These are phyloP conservation scores for Coranthus polyacanthus DNA, from an alignment of 2,797 vertebrate genomes.

Conservation along the genomic window DNA sequence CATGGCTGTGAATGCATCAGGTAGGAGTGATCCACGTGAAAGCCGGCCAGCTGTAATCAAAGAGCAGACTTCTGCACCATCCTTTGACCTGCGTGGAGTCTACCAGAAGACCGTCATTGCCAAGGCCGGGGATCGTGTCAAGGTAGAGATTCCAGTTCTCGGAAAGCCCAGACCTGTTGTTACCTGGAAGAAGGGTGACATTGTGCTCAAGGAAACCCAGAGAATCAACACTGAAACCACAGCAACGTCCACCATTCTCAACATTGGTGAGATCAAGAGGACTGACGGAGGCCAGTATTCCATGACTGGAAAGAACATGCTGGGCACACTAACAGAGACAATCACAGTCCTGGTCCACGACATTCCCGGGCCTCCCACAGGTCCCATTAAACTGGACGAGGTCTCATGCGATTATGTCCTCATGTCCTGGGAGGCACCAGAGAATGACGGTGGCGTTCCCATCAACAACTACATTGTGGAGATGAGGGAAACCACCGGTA, in stretches of 20 bases:
- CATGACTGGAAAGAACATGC: constrained; percentile 93
- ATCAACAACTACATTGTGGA: constrained; percentile 98
- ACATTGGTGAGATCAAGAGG: constrained; percentile 91
- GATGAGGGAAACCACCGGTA: constrained; percentile 97
- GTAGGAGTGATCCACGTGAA: constrained; percentile 96
- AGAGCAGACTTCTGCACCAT: constrained; percentile 93
- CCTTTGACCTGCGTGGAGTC: constrained; percentile 93
- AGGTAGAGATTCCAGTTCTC: constrained; percentile 97
- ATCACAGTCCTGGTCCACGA: constrained; percentile 96
- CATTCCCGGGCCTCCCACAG: constrained; percentile 95
- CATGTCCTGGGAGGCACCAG: constrained; percentile 96
- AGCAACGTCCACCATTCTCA: constrained; percentile 93
- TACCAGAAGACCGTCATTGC: constrained; percentile 95
- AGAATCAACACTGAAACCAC: constrained; percentile 95
- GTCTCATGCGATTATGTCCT: constrained; percentile 95
- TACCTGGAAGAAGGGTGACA: constrained; percentile 95
- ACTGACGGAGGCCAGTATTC: constrained; percentile 93
- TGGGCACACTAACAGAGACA: constrained; percentile 92
- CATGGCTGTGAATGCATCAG: constrained; percentile 97
- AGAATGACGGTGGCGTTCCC: constrained; percentile 96
- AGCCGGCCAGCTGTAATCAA: constrained; percentile 94
- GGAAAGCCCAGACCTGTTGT: constrained; percentile 95
- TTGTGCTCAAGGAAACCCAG: constrained; percentile 93
- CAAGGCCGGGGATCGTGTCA: constrained; percentile 96
- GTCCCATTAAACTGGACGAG: constrained; percentile 96